Conservation (phyloP, 1,140 invertebrate species). For the Platorchestia sp. region DNA sequence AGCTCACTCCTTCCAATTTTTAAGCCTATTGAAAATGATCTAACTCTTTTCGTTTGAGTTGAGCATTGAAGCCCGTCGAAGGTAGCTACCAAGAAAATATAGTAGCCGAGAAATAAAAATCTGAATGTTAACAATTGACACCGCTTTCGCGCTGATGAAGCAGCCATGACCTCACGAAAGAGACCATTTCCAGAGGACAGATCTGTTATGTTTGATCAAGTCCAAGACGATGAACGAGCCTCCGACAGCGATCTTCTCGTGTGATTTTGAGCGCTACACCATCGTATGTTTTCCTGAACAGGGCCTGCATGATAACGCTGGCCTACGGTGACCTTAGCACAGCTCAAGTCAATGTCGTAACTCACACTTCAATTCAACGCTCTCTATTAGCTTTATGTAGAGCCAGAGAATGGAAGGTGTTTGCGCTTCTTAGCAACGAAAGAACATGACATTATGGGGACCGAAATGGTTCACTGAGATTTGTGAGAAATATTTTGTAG, state of each 20-base stretch:
- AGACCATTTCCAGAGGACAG: background rate
- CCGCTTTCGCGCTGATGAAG: background rate
- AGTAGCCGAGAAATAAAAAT: background rate
- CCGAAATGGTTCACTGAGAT: no score
- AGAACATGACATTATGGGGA: no score
- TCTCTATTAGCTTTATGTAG: no score
- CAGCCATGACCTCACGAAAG: background rate
- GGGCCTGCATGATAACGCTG: background rate
- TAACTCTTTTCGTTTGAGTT: background rate
- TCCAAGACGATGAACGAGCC: background rate
- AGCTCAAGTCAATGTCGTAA: no score
- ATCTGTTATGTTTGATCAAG: background rate
- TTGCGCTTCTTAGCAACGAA: no score
- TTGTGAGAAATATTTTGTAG: no score
- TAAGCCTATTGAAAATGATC: background rate
- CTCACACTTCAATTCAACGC: no score
- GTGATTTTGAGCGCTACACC: background rate
- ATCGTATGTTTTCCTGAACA: background rate
- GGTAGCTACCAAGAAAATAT: background rate
- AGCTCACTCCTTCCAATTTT: background rate
- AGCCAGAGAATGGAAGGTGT: no score
- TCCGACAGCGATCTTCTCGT: background rate
- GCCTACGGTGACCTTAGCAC: background rate
- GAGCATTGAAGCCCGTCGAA: background rate
- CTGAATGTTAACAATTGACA: background rate